Percentiles rank a stretch among this genome's conserved stretches.
These are phyloP conservation scores for Antrozous pallidus DNA, from an alignment of 2,797 vertebrate genomes.

Conservation along the genomic window DNA sequence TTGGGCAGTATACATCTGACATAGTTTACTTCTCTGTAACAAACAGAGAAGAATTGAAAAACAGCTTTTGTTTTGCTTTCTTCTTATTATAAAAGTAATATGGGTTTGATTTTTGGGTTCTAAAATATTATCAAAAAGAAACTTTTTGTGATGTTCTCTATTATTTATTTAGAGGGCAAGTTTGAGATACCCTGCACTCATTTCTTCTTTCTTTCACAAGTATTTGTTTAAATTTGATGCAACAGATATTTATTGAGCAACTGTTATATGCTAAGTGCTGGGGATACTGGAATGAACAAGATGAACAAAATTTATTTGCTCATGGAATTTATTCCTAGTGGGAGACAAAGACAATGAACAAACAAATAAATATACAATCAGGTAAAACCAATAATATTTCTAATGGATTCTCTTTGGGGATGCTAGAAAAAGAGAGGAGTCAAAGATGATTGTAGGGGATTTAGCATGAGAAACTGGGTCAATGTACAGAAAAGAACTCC, in stretches of 20 bases:
- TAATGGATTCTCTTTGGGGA: neutral
- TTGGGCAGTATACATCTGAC: neutral
- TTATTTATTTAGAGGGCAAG: neutral
- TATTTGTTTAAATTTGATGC: neutral
- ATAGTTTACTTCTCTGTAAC: neutral
- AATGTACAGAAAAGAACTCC: neutral
- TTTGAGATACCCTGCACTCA: neutral
- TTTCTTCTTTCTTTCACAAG: constrained; percentile 29
- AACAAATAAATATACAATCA: neutral
- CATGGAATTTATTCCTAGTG: neutral
- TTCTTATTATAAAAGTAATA: neutral
- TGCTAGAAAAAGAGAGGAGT: neutral
- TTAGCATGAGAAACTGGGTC: neutral
- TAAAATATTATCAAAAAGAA: constrained; percentile 29
- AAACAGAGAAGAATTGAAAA: neutral
- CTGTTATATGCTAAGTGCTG: neutral
- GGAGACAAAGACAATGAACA: neutral
- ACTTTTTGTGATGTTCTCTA: neutral
- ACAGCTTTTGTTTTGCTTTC: neutral
- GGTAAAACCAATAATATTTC: neutral
- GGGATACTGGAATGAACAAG: neutral
- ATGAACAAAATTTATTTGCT: neutral
- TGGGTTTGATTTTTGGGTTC: neutral
- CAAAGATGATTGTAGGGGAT: neutral
- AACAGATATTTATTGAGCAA: constrained; percentile 6